Conservation (phyloP, 2,113 vertebrate species). For the Cyprinus carpio region DNA sequence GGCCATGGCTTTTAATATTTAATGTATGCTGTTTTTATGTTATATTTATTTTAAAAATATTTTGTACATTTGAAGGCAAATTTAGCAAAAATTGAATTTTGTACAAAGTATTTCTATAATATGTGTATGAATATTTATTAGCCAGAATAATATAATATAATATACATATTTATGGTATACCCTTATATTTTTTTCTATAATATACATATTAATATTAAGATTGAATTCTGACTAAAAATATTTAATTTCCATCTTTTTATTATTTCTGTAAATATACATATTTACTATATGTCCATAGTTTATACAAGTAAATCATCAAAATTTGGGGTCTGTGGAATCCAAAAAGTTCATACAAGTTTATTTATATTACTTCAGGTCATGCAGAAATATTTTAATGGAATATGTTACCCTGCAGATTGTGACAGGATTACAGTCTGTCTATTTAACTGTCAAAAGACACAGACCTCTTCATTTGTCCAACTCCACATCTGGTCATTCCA, state of each 20-base stretch:
- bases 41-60: no score
- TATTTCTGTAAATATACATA: no score
- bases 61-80: no score
- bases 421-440: slow-evolving; percentile 64
- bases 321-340: background rate
- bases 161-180: no score
- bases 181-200: background rate
- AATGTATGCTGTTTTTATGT: no score
- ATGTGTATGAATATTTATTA: background rate
- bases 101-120: background rate
- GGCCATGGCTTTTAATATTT: no score
- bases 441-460: slow-evolving; percentile 56
- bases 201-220: background rate
- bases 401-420: slow-evolving; percentile 62
- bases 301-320: background rate
- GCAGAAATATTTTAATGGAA: background rate
- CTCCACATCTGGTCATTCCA: slow-evolving; percentile 3
- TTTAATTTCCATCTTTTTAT: no score
- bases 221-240: no score
- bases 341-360: background rate
- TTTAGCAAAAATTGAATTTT: no score
- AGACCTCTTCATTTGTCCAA: slow-evolving; percentile 17
- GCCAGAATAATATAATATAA: background rate
- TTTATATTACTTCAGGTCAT: background rate
- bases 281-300: no score